Evolutionary conservation across 2,888 invertebrate genomes (phyloP).

Genomic region (Caenorhabditis virilis): DNA sequence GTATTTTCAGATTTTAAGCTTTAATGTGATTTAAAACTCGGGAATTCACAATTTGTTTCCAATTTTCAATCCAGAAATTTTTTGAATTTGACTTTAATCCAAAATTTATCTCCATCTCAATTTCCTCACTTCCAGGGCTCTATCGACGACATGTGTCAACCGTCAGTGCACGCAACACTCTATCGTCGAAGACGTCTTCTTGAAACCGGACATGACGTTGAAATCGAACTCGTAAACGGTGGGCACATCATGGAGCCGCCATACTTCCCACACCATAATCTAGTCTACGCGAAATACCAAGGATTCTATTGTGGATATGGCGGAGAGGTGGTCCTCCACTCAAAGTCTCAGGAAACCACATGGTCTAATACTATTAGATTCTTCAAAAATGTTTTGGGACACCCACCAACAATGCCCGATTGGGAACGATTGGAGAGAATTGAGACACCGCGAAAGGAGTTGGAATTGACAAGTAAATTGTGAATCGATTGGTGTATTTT

Average conservation of each 20-base stretch:
- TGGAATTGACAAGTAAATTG: no score
- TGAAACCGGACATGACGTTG: slow-evolving; percentile 39
- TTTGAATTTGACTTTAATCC: no score
- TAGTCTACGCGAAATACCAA: slow-evolving; percentile 26
- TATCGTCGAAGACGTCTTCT: slow-evolving; percentile 15
- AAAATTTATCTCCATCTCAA: no score
- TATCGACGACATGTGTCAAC: slow-evolving; percentile 37
- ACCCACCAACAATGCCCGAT: slow-evolving; percentile 22
- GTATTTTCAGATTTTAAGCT: no score
- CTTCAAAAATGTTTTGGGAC: slow-evolving; percentile 32
- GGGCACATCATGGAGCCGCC: slow-evolving; percentile 41
- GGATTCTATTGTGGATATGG: slow-evolving; percentile 40
- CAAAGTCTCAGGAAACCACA: slow-evolving; percentile 23
- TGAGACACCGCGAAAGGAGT: neutral
- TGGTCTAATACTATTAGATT: slow-evolving; percentile 31
- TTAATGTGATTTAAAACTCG: no score
- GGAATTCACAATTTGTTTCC: no score
- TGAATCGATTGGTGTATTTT: no score
- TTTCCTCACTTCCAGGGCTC: slow-evolving; percentile 28
- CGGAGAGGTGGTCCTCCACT: slow-evolving; percentile 33
- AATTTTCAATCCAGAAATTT: no score
- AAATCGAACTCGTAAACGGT: slow-evolving; percentile 25
- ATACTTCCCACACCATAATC: slow-evolving; percentile 31
- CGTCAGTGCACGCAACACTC: slow-evolving; percentile 26
- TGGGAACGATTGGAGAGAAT: slow-evolving; percentile 10